These are phyloP conservation scores for Cynocephalus volans DNA, from an alignment of 2,113 vertebrate species.

Conservation along the genomic window DNA sequence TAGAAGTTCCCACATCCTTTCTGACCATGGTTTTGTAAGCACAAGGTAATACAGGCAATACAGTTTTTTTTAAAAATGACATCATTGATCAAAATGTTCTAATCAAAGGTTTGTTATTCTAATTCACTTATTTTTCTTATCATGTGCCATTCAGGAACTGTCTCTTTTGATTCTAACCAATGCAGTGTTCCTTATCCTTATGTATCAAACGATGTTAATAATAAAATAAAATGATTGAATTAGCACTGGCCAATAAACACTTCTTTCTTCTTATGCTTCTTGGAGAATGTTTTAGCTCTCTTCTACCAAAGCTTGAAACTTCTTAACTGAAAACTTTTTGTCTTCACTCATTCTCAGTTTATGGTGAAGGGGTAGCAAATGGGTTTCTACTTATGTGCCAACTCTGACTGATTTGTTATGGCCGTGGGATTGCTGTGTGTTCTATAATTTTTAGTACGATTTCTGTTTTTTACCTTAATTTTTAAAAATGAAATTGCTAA, in stretches of 20 bases:
- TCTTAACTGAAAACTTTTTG: neutral
- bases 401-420: neutral
- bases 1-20: neutral
- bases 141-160: neutral
- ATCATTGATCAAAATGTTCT: neutral
- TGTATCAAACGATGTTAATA: neutral
- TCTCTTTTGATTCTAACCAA: neutral
- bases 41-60: neutral
- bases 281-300: neutral
- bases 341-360: neutral
- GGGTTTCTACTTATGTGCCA: neutral
- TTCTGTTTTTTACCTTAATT: neutral
- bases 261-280: neutral
- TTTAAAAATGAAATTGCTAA: neutral
- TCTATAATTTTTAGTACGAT: neutral
- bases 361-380: neutral
- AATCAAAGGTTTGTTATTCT: neutral
- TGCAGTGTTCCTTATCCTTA: neutral
- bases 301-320: neutral
- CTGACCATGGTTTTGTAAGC: neutral
- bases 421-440: neutral
- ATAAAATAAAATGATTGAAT: neutral
- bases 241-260: neutral
- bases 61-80: neutral
- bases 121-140: constrained; percentile 20